A percentile compares a stretch with the other conserved stretches of the same genome.
phyloP scores from a whole-genome alignment of 1,140 invertebrate genomes.

The Acromyrmex charruanus region DNA sequence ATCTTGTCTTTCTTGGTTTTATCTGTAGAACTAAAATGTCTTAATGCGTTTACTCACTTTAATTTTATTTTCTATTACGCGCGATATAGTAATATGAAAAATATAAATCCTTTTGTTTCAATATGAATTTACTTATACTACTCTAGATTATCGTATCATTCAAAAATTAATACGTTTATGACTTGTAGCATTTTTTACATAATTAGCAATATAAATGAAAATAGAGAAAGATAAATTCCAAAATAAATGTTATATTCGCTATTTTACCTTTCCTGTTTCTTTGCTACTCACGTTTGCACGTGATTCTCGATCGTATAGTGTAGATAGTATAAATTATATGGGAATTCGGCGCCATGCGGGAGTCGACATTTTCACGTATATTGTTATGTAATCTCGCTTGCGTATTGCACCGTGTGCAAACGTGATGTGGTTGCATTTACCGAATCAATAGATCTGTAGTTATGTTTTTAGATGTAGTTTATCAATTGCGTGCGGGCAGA shows the following conservation, averaged over 20 bases:
- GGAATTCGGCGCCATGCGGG: background rate
- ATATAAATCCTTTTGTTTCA: background rate
- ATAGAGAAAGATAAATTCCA: background rate
- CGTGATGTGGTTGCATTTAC: slow-evolving; percentile 31
- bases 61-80: background rate
- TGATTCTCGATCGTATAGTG: background rate
- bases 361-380: slow-evolving; percentile 26
- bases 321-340: background rate
- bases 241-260: slow-evolving; percentile 8
- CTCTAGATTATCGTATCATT: background rate
- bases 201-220: background rate
- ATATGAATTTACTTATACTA: background rate
- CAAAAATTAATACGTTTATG: background rate
- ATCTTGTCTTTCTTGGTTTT: background rate
- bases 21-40: background rate
- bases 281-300: background rate
- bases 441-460: slow-evolving; percentile 14
- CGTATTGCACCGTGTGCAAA: slow-evolving; percentile 1
- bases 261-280: background rate
- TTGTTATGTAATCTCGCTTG: background rate
- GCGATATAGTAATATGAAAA: background rate
- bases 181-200: background rate
- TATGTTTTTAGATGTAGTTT: background rate
- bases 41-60: background rate
- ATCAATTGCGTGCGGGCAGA: background rate